Percentiles rank a stretch among this genome's conserved stretches.
Evolutionary conservation across 2,797 vertebrate genomes (phyloP).

Genomic region (Mareca penelope): DNA sequence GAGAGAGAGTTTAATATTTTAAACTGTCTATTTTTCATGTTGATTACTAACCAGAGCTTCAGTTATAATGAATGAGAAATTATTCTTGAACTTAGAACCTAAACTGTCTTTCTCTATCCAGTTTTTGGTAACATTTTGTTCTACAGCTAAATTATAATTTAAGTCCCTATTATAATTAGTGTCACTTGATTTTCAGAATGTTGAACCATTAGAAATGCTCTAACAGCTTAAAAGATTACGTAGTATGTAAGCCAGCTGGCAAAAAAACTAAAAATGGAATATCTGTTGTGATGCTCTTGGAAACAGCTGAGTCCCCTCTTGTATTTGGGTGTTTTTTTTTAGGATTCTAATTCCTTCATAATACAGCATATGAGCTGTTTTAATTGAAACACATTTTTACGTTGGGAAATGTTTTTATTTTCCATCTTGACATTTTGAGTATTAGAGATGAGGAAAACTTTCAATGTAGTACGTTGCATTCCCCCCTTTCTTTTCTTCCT

Average conservation of each 20-base stretch:
- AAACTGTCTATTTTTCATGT: not conserved
- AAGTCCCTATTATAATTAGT: not conserved
- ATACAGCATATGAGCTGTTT: not conserved
- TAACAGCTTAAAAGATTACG: slow-evolving; percentile 5
- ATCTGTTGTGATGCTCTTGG: not conserved
- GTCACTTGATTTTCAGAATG: not conserved
- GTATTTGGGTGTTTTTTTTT: not conserved
- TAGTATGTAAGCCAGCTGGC: not conserved
- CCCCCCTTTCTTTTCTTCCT: not conserved
- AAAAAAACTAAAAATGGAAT: not conserved
- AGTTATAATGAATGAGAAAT: not conserved
- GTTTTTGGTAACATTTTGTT: not conserved
- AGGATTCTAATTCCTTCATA: not conserved
- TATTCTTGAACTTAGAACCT: not conserved
- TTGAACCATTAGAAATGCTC: slow-evolving; percentile 32
- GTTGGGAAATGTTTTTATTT: not conserved
- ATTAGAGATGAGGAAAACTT: not conserved
- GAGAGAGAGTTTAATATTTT: not conserved
- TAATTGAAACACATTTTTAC: not conserved
- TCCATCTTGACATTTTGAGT: not conserved
- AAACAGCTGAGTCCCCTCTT: not conserved
- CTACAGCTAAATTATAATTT: not conserved
- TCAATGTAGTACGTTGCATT: not conserved
- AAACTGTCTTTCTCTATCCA: not conserved
- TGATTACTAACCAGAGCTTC: not conserved